Percentiles rank a stretch among this genome's conserved stretches.
phyloP scores from a whole-genome alignment of 2,797 vertebrate genomes.

The Clamator glandarius region DNA sequence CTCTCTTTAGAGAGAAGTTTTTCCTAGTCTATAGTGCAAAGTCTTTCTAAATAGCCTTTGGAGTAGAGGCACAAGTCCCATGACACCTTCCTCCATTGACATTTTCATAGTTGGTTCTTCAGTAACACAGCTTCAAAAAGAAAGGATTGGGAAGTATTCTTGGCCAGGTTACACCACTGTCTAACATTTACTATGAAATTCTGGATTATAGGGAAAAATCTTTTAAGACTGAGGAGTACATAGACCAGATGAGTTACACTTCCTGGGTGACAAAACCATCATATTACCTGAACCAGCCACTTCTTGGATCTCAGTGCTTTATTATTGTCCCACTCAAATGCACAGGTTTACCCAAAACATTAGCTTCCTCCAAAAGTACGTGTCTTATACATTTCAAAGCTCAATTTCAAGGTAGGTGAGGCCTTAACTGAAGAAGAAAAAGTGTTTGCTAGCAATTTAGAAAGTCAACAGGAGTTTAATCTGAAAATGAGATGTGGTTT shows the following conservation, averaged over 20 bases:
- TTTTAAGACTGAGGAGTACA: not conserved
- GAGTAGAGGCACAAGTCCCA: not conserved
- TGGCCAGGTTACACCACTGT: not conserved
- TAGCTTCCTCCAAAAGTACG: not conserved
- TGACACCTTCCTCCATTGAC: not conserved
- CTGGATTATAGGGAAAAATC: not conserved
- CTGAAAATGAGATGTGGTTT: not conserved
- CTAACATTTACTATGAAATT: not conserved
- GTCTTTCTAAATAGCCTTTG: not conserved
- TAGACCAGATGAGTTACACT: not conserved
- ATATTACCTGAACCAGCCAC: not conserved
- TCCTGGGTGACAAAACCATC: not conserved
- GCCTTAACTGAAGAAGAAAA: not conserved
- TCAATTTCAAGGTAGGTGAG: not conserved
- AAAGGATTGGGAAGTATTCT: not conserved
- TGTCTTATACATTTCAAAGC: not conserved
- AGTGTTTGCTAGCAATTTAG: not conserved
- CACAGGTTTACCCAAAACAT: not conserved
- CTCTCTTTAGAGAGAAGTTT: not conserved
- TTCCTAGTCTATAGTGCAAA: not conserved
- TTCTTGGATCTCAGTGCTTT: not conserved
- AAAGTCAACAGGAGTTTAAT: not conserved
- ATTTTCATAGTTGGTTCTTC: not conserved
- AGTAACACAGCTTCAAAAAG: not conserved
- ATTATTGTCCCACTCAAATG: not conserved